Evolutionary conservation across 1,140 invertebrate genomes (phyloP).

Genomic region (Physella acuta): DNA sequence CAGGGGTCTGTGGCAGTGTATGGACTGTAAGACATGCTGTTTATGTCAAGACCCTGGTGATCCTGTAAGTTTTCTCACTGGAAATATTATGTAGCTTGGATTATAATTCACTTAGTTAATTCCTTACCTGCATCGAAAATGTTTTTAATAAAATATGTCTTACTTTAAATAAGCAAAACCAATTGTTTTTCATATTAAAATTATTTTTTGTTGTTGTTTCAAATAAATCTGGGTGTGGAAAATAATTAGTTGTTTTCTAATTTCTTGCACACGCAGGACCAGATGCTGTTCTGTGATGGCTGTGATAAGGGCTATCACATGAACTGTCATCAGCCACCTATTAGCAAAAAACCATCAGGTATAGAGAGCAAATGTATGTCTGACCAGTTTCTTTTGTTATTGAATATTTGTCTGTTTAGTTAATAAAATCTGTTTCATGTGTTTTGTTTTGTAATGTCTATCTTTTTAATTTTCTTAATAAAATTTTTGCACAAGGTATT

Average conservation of each 20-base stretch:
- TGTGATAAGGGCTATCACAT: conserved; percentile 83
- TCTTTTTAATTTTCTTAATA: no score
- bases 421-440: background rate
- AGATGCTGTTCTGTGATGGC: conserved; percentile 74
- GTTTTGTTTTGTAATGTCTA: background rate
- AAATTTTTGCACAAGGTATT: no score
- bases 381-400: background rate
- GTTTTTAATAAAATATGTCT: no score
- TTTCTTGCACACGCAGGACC: conserved; percentile 65
- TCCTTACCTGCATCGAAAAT: no score
- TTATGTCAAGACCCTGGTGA: conserved; percentile 53
- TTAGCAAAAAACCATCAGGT: conserved; percentile 55
- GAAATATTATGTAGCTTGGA: no score
- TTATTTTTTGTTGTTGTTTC: no score
- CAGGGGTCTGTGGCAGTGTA: conserved; percentile 60
- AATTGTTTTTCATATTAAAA: no score
- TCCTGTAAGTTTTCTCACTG: conserved; percentile 4
- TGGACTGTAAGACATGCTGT: conserved; percentile 61
- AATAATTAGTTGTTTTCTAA: no score
- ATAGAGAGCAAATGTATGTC: background rate
- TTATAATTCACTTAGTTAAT: no score
- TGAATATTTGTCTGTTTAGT: background rate
- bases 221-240: no score
- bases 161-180: no score
- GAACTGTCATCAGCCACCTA: conserved; percentile 67